phyloP scores from a whole-genome alignment of 1,140 invertebrate species.

The Brachionus paranguensis region DNA sequence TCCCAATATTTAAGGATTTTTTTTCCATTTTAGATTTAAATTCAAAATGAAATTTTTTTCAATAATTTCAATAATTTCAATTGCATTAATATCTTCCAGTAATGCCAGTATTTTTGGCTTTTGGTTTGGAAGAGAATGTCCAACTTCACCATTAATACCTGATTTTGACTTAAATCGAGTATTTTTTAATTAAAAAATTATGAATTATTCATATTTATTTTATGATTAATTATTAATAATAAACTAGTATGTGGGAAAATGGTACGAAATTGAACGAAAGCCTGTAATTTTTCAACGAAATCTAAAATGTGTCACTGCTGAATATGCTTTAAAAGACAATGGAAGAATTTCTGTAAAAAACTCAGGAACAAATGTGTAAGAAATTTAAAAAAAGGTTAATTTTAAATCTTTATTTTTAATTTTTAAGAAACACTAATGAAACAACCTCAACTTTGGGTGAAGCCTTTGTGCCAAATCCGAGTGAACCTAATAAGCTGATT shows the following conservation, averaged over 20 bases:
- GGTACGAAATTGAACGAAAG: constrained; percentile 26
- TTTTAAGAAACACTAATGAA: not conserved
- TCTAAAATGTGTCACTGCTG: constrained; percentile 25
- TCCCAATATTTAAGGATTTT: not conserved
- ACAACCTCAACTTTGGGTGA: not conserved
- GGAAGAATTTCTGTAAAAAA: not conserved
- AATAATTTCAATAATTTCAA: not conserved
- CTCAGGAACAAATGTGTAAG: not conserved
- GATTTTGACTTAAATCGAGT: not conserved
- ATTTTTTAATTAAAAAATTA: not conserved
- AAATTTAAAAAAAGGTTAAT: too few species aligned
- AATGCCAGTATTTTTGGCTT: not conserved
- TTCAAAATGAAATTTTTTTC: not conserved
- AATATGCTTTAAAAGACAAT: not conserved
- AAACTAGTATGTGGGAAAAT: constrained; percentile 11
- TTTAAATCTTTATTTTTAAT: not conserved
- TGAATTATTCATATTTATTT: too few species aligned
- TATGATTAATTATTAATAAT: not conserved
- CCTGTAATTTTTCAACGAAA: not conserved
- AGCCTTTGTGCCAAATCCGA: not conserved
- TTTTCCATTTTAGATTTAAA: not conserved
- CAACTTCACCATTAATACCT: not conserved
- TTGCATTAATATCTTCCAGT: not conserved
- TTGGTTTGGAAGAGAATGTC: not conserved
- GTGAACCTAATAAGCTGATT: constrained; percentile 28